Conservation (phyloP, 2,797 vertebrate species). For the Rachycentron canadum region DNA sequence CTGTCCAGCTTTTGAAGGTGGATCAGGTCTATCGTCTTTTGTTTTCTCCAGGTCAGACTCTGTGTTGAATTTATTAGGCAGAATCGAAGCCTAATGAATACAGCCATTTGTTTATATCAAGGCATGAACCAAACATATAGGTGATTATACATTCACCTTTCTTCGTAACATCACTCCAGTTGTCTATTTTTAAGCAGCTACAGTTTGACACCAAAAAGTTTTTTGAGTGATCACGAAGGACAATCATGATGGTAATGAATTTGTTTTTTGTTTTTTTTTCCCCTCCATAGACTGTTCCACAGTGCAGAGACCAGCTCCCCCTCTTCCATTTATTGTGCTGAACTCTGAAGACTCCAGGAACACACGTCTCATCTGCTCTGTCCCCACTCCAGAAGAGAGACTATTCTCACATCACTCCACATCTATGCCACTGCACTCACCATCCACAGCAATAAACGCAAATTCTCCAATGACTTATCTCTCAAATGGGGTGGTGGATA, state of each 20-base stretch:
- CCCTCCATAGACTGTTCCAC: constrained; percentile 70
- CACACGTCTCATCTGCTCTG: constrained; percentile 63
- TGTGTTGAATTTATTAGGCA: neutral
- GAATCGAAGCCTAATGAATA: no score
- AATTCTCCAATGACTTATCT: constrained; percentile 17
- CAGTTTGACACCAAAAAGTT: neutral
- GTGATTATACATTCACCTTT: no score
- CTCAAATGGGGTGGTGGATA: constrained; percentile 24
- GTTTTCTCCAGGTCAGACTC: no score
- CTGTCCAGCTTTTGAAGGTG: no score
- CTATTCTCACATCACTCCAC: constrained; percentile 37
- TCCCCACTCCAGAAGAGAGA: constrained; percentile 61
- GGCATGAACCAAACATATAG: no score
- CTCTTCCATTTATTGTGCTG: constrained; percentile 87
- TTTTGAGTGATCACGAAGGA: neutral
- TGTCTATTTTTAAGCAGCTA: neutral
- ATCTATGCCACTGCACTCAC: constrained; percentile 30
- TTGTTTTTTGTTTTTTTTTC: constrained; percentile 9
- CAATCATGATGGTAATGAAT: neutral
- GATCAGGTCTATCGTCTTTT: no score
- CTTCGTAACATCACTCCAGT: neutral
- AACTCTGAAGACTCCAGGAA: constrained; percentile 87
- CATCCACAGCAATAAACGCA: constrained; percentile 67
- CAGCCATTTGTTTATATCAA: no score
- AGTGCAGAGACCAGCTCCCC: constrained; percentile 83